These are phyloP conservation scores for Chiridota heheva DNA, from an alignment of 35 echinoderm and acorn worm species.

Conservation along the genomic window DNA sequence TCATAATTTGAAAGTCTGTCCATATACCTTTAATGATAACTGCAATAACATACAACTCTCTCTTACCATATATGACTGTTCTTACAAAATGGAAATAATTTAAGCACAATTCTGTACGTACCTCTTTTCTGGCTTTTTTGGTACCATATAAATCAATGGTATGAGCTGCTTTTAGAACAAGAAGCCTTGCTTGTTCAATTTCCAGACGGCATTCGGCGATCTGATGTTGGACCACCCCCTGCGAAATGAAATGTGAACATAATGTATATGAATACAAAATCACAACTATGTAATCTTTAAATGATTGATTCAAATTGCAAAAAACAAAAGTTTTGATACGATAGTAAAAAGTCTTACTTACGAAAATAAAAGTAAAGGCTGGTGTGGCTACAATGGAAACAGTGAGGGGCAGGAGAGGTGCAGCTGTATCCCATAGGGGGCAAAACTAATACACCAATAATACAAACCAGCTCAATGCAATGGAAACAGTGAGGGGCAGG, in stretches of 20 bases:
- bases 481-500: too few relatives aligned
- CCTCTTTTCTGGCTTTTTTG: constrained; percentile 88
- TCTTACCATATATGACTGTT: background rate
- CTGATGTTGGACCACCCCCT: constrained; percentile 95
- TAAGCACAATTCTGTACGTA: background rate
- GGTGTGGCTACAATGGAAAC: too few relatives aligned
- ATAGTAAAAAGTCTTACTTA: too few relatives aligned
- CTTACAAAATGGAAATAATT: background rate
- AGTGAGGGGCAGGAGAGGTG: too few relatives aligned
- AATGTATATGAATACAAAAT: too few relatives aligned
- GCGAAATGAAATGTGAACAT: constrained; percentile 5
- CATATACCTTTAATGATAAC: background rate
- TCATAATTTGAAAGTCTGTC: too few relatives aligned
- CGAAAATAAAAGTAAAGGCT: too few relatives aligned
- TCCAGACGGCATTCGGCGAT: constrained; percentile 89
- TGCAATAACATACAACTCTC: background rate
- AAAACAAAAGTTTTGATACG: too few relatives aligned
- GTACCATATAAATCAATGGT: constrained; percentile 78
- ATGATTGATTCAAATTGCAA: background rate
- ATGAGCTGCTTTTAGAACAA: constrained; percentile 85
- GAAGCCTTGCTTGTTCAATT: constrained; percentile 78
- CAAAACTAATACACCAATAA: too few relatives aligned
- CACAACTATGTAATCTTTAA: background rate
- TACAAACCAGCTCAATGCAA: too few relatives aligned
- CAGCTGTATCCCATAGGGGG: too few relatives aligned